Base-by-base conservation (phyloP, 35 echinoderm and acorn worm genomes). In the Apostichopus californicus region DNA sequence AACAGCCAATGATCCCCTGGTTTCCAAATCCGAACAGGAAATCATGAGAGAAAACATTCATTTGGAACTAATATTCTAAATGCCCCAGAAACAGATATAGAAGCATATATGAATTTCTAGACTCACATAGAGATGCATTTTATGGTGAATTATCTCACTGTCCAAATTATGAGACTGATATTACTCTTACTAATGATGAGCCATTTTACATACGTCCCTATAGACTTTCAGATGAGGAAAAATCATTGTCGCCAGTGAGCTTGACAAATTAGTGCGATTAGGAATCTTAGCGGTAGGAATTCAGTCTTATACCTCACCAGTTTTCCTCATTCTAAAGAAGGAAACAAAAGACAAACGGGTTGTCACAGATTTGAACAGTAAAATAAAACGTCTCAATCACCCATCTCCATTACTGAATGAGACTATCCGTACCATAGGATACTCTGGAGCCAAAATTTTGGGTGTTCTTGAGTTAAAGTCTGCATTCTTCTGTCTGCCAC, bases 161-260 rank as follows among this genome's bases (percentile, higher is more conserved):
- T 83, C 78, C 90, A 4, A 83, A 80, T 57, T 92, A 65, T 59
- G 79, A 80, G 17, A 58, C 78, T 5, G 57, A 92, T 55, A 83
- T 92, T 46, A 54, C 22, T 64, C 59, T 92, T 28, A 34, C 55
- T 1, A 70, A 82, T 55, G 24, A 59, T 55, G 90, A 92, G 9
- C 90, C 90, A 65, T 92, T 92, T n/a, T 92, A 91, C 61, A 94
- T 94, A 13, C 54, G 93, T 9, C 87, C 88, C 4, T 91, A 94
- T 64, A 92, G 60, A 22, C 53, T 86, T 14, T 92, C 88, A 17
- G 88, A 94, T 57, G 13, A 59, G 11, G 93, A 94, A 23, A 94
- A 94, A 91, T 18, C 21, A 77, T 88, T 79, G 84, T 91, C 8
- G 26, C 86, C 3, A 91, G 53, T 5, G 93, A 94, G 56, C 77